These are phyloP conservation scores for Papilio xuthus DNA, from an alignment of 1,140 invertebrate species.

Conservation along the genomic window DNA sequence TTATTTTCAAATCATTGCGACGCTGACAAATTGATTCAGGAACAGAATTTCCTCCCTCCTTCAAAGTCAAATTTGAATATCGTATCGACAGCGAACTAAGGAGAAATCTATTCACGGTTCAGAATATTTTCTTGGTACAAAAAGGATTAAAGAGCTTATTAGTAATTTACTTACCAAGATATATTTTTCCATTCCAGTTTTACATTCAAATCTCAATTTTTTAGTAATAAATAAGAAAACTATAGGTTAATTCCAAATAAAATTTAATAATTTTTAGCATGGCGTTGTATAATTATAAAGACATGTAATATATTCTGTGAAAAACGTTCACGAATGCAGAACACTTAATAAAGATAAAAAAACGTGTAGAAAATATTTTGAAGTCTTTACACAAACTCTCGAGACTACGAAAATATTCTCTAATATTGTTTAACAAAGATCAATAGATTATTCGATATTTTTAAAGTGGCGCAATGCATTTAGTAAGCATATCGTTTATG, in stretches of 20 bases:
- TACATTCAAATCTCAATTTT: not conserved
- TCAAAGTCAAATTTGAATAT: slow-evolving; percentile 24
- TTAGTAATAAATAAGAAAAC: not conserved
- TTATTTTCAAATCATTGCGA: slow-evolving; percentile 23
- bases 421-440: not conserved
- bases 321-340: too few species aligned
- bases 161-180: not conserved
- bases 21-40: slow-evolving; percentile 22
- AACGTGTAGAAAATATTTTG: not conserved
- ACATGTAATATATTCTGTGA: too few species aligned
- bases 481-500: not conserved
- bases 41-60: slow-evolving; percentile 7
- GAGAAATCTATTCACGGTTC: not conserved
- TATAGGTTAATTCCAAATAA: not conserved
- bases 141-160: not conserved
- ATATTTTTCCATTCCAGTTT: not conserved
- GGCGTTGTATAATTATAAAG: too few species aligned
- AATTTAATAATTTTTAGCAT: not conserved
- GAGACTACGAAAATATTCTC: not conserved
- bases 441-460: not conserved
- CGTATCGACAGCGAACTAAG: not conserved
- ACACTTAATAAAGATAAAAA: not conserved
- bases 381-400: not conserved
- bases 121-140: not conserved
- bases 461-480: not conserved